Conservation (phyloP, 2,113 vertebrate species). For the Anarrhichthys ocellatus region DNA sequence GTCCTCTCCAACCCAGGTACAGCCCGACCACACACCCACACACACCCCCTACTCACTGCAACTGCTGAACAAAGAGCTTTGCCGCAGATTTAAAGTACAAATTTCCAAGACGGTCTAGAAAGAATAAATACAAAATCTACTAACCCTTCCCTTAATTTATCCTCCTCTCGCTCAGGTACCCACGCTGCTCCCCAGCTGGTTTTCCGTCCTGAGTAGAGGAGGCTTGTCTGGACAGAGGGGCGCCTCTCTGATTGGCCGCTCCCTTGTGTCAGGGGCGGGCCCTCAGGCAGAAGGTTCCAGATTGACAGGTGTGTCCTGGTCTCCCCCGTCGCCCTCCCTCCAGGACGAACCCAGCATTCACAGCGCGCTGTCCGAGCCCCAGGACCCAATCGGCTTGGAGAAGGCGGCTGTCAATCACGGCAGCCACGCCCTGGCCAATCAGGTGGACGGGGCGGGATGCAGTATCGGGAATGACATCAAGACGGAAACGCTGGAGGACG, state of each 20-base stretch:
- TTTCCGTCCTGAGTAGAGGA: conserved; percentile 69
- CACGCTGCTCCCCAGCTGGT: conserved; percentile 79
- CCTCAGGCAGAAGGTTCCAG: conserved; percentile 74
- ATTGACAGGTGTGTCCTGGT: conserved; percentile 80
- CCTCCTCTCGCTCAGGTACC: conserved; percentile 72
- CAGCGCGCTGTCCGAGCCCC: conserved; percentile 86
- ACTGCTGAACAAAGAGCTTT: background rate
- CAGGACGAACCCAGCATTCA: conserved; percentile 94
- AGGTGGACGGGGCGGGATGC: conserved; percentile 68
- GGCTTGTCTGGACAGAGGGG: conserved; percentile 66
- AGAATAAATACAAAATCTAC: background rate
- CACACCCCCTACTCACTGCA: background rate
- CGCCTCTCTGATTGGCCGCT: conserved; percentile 68
- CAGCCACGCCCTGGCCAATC: conserved; percentile 89
- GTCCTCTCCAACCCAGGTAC: conserved; percentile 80
- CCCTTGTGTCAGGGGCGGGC: conserved; percentile 57
- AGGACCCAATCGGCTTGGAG: conserved; percentile 93
- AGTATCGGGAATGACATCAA: conserved; percentile 87
- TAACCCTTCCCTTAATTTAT: background rate
- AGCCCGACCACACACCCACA: background rate
- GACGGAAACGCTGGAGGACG: conserved; percentile 95
- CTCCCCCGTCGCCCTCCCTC: conserved; percentile 74
- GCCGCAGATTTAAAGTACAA: background rate
- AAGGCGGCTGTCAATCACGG: conserved; percentile 93
- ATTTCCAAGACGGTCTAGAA: background rate